Percentiles rank a stretch among this genome's conserved stretches.
Evolutionary conservation across 2,113 vertebrate species (phyloP).

Genomic region (Entelurus aequoreus): DNA sequence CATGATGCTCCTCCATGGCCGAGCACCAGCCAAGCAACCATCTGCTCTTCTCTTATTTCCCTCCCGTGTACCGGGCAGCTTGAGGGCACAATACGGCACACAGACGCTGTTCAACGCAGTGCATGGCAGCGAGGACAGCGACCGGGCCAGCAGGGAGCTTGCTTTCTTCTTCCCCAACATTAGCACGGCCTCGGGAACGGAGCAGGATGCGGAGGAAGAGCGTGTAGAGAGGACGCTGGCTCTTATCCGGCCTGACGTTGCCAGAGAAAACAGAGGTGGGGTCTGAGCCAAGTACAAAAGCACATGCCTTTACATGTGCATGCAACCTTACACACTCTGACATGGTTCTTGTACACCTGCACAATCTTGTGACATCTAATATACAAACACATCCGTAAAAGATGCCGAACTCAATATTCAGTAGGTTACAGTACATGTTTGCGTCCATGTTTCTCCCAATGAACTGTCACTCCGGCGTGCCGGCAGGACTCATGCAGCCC

Average conservation of each 20-base stretch:
- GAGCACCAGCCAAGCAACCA: constrained; percentile 67
- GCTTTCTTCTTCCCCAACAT: constrained; percentile 81
- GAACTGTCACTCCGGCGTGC: no score
- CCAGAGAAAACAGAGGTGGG: constrained; percentile 71
- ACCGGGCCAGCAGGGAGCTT: constrained; percentile 77
- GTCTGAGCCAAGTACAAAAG: constrained; percentile 55
- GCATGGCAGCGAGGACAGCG: constrained; percentile 75
- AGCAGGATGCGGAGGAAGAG: constrained; percentile 57
- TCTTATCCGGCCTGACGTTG: constrained; percentile 68
- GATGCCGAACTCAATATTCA: no score
- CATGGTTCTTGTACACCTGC: constrained; percentile 6
- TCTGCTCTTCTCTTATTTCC: constrained; percentile 63
- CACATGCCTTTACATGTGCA: constrained; percentile 12
- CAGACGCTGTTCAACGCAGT: constrained; percentile 78
- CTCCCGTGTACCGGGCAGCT: constrained; percentile 61
- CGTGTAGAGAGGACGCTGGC: constrained; percentile 73
- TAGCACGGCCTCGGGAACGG: constrained; percentile 44
- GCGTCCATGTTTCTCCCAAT: no score
- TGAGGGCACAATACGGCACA: constrained; percentile 82
- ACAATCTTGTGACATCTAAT: not conserved
- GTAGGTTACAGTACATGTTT: no score
- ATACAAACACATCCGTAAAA: not conserved
- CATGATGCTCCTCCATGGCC: constrained; percentile 52
- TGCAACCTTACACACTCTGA: constrained; percentile 15
- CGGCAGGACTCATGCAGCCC: no score